phyloP scores from a whole-genome alignment of 2,797 vertebrate species.

The Masticophis lateralis region DNA sequence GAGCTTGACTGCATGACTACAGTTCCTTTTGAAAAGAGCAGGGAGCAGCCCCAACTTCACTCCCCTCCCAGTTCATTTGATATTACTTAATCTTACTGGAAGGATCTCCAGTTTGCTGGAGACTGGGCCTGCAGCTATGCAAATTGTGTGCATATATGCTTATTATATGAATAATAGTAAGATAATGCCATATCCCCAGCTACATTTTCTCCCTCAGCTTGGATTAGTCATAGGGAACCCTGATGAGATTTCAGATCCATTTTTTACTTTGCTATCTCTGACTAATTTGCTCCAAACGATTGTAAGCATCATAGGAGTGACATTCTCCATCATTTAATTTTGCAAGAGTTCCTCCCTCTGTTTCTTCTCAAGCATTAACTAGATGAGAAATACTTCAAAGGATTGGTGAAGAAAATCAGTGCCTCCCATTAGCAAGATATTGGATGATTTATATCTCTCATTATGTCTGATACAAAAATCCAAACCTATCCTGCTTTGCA shows the following conservation, averaged over 20 bases:
- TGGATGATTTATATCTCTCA: constrained; percentile 48
- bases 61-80: not conserved
- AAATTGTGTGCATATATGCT: not conserved
- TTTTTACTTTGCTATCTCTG: not conserved
- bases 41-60: not conserved
- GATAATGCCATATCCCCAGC: not conserved
- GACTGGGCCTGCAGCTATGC: not conserved
- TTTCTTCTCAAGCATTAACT: not conserved
- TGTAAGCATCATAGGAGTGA: not conserved
- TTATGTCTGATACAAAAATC: constrained; percentile 40
- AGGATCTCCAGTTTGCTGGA: not conserved
- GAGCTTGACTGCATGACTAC: not conserved
- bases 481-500: constrained; percentile 43
- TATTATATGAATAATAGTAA: not conserved
- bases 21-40: not conserved
- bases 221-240: not conserved
- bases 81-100: not conserved
- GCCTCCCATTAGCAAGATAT: constrained; percentile 10
- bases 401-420: constrained; percentile 5
- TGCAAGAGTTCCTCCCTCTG: not conserved
- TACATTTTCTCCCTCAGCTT: not conserved
- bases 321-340: not conserved
- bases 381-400: not conserved
- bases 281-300: not conserved
- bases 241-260: not conserved